Base-by-base conservation (phyloP, 2,797 vertebrate genomes). In the Platyrinchus mystaceus region DNA sequence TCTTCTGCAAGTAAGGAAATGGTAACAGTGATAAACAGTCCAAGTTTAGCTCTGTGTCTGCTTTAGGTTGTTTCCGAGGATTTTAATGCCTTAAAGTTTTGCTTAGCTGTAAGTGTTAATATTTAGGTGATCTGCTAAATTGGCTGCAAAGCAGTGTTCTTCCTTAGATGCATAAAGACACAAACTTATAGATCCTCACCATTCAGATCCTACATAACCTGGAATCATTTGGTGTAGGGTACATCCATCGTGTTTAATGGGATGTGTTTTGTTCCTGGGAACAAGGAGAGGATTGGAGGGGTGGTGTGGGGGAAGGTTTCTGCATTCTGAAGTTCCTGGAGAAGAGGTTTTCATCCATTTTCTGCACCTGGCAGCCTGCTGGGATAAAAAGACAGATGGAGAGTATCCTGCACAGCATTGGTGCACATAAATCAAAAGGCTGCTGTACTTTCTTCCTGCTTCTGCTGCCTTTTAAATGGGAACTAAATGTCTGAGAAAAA, bases 221-320 rank as follows among this genome's bases (percentile, higher is more conserved):
- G 10, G 37, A 58, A 30, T 43, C 1, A 1, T 55, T 76, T 46
- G 12, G 7, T 41, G 41, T 15, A 39, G 39, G 43, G 44, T 58
- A 3, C 0, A 0, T 36, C 46, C 17, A 2, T 14, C 68, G 47
- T 74, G 16, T n/a, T 44, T 26, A 11, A 10, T 6, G 28, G 7
- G 15, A 44, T 10, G 11, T 59, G 12, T 30, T 71, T 60, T 58
- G 60, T 67, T 71, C 24, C 36, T 87, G 30, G n/a, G 36, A 60
- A 47, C 10, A 63, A 62, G 18, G 32, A 46, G 27, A 24, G 4
- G 44, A 10, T 9, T 50, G 34, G 46, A 64, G 43, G 27, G 44
- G 18, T 6, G 9, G 7, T 7, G 7, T 39, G 1, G 24, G 53
- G 60, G 15, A 7, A 39, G n/a, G 28, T 21, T 49, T 32, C 36